Conservation (phyloP, 2,888 invertebrate species). For the Folsomia manolachei region DNA sequence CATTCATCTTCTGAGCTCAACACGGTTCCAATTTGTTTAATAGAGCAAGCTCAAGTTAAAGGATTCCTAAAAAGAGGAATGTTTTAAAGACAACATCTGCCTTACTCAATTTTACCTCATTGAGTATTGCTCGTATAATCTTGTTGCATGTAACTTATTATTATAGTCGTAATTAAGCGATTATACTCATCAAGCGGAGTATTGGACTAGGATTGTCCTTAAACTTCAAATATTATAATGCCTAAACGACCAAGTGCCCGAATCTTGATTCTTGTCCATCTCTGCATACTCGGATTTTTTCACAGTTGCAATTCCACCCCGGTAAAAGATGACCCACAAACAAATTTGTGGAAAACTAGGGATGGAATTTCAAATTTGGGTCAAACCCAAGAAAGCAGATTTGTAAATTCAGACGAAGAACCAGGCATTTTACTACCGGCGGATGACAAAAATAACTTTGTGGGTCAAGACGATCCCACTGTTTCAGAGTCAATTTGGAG, state of each 20-base stretch:
- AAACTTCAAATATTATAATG: not conserved
- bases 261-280: not conserved
- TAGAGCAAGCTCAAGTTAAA: not conserved
- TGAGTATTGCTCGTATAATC: too few relatives aligned
- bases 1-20: not conserved
- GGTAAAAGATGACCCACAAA: too few relatives aligned
- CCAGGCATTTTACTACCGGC: constrained; percentile 31
- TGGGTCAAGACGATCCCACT: constrained; percentile 7
- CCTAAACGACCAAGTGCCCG: not conserved
- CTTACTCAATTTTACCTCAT: not conserved
- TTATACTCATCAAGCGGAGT: too few relatives aligned
- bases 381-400: constrained; percentile 14
- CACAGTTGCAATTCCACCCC: not conserved
- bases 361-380: not conserved
- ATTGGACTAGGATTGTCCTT: too few relatives aligned
- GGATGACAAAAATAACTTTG: constrained; percentile 25
- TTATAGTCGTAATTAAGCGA: too few relatives aligned
- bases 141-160: too few relatives aligned
- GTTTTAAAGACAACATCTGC: not conserved
- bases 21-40: not conserved
- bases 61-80: not conserved
- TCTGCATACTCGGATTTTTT: not conserved
- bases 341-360: too few relatives aligned
- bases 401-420: constrained; percentile 25
- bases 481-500: not conserved